These are phyloP conservation scores for Crotalus horridus DNA, from an alignment of 2,113 vertebrate genomes.

Conservation along the genomic window DNA sequence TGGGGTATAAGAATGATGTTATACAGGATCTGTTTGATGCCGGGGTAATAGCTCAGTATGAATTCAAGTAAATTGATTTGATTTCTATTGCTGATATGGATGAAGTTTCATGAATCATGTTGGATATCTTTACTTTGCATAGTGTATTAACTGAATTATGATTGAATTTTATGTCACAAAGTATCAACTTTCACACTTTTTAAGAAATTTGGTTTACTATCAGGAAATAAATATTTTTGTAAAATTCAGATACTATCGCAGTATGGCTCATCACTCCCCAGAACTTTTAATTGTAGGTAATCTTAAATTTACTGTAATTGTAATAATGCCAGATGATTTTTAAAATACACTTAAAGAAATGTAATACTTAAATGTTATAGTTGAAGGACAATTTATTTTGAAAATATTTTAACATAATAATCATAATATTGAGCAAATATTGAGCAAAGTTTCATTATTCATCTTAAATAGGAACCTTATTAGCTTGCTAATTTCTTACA, in stretches of 20 bases:
- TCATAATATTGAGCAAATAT: constrained; percentile 43
- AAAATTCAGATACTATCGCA: constrained; percentile 40
- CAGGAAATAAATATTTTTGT: constrained; percentile 41
- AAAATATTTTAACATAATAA: constrained; percentile 54
- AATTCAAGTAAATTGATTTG: constrained; percentile 65
- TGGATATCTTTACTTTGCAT: constrained; percentile 46
- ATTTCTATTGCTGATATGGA: constrained; percentile 43
- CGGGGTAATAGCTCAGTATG: constrained; percentile 76
- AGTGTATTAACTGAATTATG: constrained; percentile 46
- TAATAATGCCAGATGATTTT: constrained; percentile 50
- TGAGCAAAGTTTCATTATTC: constrained; percentile 31
- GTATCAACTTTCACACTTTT: constrained; percentile 32
- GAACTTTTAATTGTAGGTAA: constrained; percentile 46
- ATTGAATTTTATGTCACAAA: constrained; percentile 48
- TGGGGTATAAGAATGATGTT: constrained; percentile 76
- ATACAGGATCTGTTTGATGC: constrained; percentile 74
- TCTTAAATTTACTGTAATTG: constrained; percentile 53
- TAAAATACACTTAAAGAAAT: constrained; percentile 46
- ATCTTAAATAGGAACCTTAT: constrained; percentile 58
- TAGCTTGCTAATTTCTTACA: constrained; percentile 54
- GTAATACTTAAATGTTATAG: constrained; percentile 12
- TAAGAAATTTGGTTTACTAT: constrained; percentile 46
- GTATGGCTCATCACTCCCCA: constrained; percentile 41
- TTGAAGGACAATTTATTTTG: constrained; percentile 38
- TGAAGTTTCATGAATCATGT: constrained; percentile 46